A percentile compares a stretch with the other conserved stretches of the same genome.
These are phyloP conservation scores for Bombus confusus DNA, from an alignment of 1,140 invertebrate species.

Conservation along the genomic window DNA sequence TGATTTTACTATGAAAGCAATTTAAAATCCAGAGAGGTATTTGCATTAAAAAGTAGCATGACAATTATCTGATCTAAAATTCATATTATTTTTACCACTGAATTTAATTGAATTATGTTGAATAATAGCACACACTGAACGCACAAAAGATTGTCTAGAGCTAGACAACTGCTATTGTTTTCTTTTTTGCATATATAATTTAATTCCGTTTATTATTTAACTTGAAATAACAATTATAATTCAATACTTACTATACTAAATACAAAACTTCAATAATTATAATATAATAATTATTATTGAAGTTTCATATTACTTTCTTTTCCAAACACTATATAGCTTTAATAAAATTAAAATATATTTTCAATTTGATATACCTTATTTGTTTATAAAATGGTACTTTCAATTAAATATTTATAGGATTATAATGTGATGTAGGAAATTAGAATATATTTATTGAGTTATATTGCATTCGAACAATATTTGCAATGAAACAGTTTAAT, in stretches of 20 bases:
- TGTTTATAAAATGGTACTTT: not conserved
- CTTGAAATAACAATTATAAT: too few relatives aligned
- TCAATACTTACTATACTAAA: too few relatives aligned
- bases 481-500: conserved; percentile 43
- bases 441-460: not conserved
- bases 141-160: conserved; percentile 12
- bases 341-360: not conserved
- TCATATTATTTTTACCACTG: not conserved
- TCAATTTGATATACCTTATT: not conserved
- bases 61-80: conserved; percentile 1
- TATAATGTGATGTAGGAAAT: not conserved
- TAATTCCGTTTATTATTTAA: not conserved
- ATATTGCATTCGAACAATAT: conserved; percentile 24
- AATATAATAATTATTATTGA: not conserved
- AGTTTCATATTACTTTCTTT: not conserved
- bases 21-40: conserved; percentile 8
- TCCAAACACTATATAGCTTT: not conserved
- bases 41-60: conserved; percentile 17
- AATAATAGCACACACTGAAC: conserved; percentile 39
- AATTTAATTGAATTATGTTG: conserved; percentile 10
- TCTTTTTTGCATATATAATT: not conserved
- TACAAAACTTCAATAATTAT: too few relatives aligned
- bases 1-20: not conserved
- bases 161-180: not conserved
- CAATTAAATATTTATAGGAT: not conserved